These are phyloP conservation scores for Pilophorus perplexus DNA, from an alignment of 2,888 invertebrate genomes.

Conservation along the genomic window DNA sequence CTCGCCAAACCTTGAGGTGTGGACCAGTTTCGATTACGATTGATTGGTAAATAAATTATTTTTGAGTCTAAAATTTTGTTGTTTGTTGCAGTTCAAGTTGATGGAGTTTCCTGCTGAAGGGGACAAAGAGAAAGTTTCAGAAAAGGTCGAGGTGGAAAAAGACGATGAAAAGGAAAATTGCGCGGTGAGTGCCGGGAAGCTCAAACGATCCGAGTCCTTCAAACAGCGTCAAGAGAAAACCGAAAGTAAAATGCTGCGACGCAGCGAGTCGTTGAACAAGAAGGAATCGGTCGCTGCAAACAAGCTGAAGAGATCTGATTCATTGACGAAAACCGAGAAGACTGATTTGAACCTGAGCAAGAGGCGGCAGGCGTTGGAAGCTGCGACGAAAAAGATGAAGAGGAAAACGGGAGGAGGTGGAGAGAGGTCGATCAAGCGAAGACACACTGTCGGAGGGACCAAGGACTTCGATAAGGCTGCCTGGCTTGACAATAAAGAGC, in stretches of 20 bases:
- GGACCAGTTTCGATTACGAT: too few relatives aligned
- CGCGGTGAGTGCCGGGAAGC: conserved; percentile 38
- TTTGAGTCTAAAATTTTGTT: neutral
- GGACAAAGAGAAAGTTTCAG: conserved; percentile 37
- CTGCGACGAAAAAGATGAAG: conserved; percentile 60
- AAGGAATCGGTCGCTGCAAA: conserved; percentile 52
- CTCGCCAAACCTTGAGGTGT: conserved; percentile 45
- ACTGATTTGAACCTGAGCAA: conserved; percentile 76
- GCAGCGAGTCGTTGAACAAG: conserved; percentile 63
- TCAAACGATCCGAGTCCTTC: conserved; percentile 49
- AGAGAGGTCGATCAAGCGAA: conserved; percentile 78
- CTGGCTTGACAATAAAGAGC: conserved; percentile 59
- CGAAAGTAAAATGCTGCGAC: conserved; percentile 57
- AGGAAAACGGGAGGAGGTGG: conserved; percentile 70
- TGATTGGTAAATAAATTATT: neutral
- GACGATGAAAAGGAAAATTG: conserved; percentile 45
- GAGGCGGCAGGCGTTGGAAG: conserved; percentile 59
- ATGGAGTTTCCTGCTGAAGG: conserved; percentile 23
- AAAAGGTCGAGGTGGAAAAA: conserved; percentile 43
- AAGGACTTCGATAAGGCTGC: conserved; percentile 73
- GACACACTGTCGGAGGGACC: conserved; percentile 92
- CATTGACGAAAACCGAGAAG: conserved; percentile 70
- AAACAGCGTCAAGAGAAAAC: conserved; percentile 50
- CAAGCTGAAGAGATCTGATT: conserved; percentile 60
- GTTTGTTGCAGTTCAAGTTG: conserved; percentile 29